Base-by-base conservation (phyloP, 2,888 invertebrate species). In the Drosophila pegasa region DNA sequence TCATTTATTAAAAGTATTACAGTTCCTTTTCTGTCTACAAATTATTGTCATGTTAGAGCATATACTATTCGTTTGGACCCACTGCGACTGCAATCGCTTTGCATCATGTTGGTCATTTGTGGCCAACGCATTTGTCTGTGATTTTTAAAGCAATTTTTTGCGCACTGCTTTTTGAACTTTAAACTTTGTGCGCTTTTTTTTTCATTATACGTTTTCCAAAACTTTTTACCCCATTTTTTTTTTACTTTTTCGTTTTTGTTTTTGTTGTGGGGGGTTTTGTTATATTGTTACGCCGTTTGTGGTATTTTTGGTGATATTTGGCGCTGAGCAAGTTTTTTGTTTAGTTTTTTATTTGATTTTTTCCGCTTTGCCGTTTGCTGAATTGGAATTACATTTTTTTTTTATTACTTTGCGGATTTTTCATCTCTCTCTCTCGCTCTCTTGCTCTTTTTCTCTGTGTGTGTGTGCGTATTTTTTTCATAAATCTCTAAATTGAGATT, bases 401-500 rank as follows among this genome's bases (percentile, higher is more conserved):
- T 83, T 88, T 83, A 87, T 84, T 88, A 77, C 72, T 84, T 78
- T 77, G 68, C 51, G 69, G 74, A 57, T 38, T 60, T 65, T 50
- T 5, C 43, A 6, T 27, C 25, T 22, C 43, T 2, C 43, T 27
- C 43, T 14, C 14, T 5, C 22, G 0, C 8, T 14, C 2, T 16
- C 38, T 60, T 16, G 3, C 43, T n/a, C 8, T 37, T 33, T 51
- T n/a, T 45, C 55, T 38, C 33, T 63, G 47, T 59, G 60, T 64
- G 37, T 64, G 33, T 20, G 12, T 37, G n/a, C 16, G 12, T 54
- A 22, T 51, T 68, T 76, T 85, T 87, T 87, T 89, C 86, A 86
- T 86, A 89, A 86, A 86, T 87, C 89, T 85, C 86, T 82, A 86
- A 86, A 86, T 89, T 89, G 85, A 86, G 85, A 86, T 86, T 86